phyloP scores from a whole-genome alignment of 2,888 invertebrate species.

The Argyresthia albistria region DNA sequence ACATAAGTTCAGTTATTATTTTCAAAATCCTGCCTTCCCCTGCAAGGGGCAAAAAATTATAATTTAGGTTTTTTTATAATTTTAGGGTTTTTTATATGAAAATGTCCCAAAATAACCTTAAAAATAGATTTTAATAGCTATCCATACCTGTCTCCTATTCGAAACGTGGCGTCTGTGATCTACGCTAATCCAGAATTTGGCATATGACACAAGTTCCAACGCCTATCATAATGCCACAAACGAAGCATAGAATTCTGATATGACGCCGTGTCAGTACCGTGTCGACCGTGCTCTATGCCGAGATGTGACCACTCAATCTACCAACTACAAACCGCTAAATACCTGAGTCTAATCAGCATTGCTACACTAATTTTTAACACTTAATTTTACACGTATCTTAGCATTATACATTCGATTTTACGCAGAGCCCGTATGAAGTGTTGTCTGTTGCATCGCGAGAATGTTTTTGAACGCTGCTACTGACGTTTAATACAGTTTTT shows the following conservation, averaged over 20 bases:
- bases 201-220: constrained; percentile 65
- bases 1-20: no score
- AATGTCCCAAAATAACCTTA: no score
- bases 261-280: constrained; percentile 56
- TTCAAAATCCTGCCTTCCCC: no score
- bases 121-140: no score
- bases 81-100: no score
- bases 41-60: no score
- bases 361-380: constrained; percentile 71
- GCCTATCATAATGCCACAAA: constrained; percentile 63
- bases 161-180: no score
- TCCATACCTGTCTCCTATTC: no score
- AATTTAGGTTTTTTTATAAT: no score
- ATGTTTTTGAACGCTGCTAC: constrained; percentile 2
- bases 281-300: constrained; percentile 21
- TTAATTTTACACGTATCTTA: constrained; percentile 70
- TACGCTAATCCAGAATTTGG: constrained; percentile 33
- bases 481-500: neutral
- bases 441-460: neutral
- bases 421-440: constrained; percentile 29
- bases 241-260: constrained; percentile 63
- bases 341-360: constrained; percentile 71
- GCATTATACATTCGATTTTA: constrained; percentile 58
- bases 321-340: constrained; percentile 62
- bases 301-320: constrained; percentile 62